Conservation (phyloP, 2,797 vertebrate genomes). For the Lepilemur septentrionalis region DNA sequence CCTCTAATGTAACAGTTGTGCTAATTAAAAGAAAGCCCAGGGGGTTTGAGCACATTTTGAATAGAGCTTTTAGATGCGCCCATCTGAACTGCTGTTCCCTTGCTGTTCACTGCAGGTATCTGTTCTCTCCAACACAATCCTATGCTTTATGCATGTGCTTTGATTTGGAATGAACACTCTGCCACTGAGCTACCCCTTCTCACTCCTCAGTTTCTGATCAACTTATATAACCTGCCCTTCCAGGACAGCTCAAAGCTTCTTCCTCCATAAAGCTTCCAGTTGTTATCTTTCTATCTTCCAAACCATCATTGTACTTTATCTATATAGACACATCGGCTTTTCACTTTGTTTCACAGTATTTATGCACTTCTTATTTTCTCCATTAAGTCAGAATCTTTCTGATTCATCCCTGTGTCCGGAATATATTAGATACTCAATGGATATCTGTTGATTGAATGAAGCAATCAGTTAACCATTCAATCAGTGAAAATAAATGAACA, state of each 20-base stretch:
- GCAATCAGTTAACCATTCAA: background rate
- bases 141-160: background rate
- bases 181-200: background rate
- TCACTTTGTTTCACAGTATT: background rate
- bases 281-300: background rate
- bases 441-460: background rate
- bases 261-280: background rate
- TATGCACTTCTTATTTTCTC: background rate
- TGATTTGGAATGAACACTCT: background rate
- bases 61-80: background rate
- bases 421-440: background rate
- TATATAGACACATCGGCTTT: background rate
- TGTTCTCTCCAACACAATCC: background rate
- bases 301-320: background rate
- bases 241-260: background rate
- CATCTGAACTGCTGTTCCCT: background rate
- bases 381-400: conserved; percentile 29
- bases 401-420: background rate
- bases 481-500: conserved; percentile 1
- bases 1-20: conserved; percentile 15
- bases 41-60: background rate
- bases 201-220: background rate
- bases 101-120: background rate
- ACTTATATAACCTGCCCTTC: background rate
- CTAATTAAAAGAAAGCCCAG: conserved; percentile 50